Evolutionary conservation across 2,113 vertebrate species (phyloP).

Genomic region (Chauna torquata): DNA sequence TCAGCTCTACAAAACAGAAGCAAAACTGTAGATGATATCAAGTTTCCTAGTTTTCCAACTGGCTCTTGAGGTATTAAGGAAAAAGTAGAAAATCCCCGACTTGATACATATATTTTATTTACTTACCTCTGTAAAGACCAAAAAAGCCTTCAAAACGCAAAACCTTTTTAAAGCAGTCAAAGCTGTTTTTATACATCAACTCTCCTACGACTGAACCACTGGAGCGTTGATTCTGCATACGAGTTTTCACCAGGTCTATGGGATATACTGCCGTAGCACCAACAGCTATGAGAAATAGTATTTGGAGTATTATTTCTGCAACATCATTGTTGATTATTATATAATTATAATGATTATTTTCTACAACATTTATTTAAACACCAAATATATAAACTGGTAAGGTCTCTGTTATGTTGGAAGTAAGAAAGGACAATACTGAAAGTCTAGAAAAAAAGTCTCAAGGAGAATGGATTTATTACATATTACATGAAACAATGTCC

Average conservation of each 20-base stretch:
- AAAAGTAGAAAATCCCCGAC: background rate
- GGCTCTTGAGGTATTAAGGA: background rate
- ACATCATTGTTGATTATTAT: too few relatives aligned
- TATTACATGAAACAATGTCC: background rate
- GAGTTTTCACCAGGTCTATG: constrained; percentile 96
- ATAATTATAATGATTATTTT: background rate
- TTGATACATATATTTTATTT: background rate
- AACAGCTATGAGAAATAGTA: constrained; percentile 81
- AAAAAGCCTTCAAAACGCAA: constrained; percentile 93
- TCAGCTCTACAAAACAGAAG: background rate
- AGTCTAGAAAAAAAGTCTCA: background rate
- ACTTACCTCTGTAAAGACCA: constrained; percentile 94
- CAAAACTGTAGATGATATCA: background rate
- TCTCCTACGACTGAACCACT: constrained; percentile 90
- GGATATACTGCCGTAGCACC: constrained; percentile 95
- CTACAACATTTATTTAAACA: background rate
- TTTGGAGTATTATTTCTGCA: background rate
- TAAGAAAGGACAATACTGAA: background rate
- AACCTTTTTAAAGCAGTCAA: constrained; percentile 96
- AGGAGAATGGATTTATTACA: background rate
- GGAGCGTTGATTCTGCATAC: constrained; percentile 96
- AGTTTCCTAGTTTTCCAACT: background rate
- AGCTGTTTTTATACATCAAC: constrained; percentile 97
- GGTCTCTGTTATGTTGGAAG: background rate
- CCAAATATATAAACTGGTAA: background rate